Evolutionary conservation across 1,140 invertebrate species (phyloP).

Genomic region (Latrodectus geometricus): DNA sequence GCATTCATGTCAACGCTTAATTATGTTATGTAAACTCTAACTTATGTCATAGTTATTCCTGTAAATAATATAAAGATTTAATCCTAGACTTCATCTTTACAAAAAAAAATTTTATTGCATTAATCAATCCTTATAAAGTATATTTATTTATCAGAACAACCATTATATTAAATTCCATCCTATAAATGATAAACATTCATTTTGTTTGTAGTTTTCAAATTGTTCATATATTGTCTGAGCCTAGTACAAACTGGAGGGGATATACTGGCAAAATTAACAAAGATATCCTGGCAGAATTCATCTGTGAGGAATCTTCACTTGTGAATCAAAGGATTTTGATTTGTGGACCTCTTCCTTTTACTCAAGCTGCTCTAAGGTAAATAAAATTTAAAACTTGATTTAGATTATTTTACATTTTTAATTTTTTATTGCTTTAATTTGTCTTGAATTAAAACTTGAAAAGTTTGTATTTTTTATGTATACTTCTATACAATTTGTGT

Average conservation of each 20-base stretch:
- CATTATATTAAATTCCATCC: neutral
- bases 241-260: conserved; percentile 22
- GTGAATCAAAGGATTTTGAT: neutral
- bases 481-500: no score
- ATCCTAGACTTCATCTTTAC: neutral
- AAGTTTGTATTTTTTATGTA: no score
- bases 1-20: neutral
- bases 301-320: neutral
- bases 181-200: neutral
- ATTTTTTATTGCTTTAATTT: no score
- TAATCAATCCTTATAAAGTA: neutral
- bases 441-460: no score
- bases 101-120: neutral
- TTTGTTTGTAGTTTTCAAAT: conserved; percentile 23
- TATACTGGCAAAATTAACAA: neutral
- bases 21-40: neutral
- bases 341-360: conserved; percentile 37
- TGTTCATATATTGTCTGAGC: conserved; percentile 20
- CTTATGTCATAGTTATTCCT: neutral
- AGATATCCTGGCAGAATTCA: neutral
- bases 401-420: no score
- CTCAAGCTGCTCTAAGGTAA: conserved; percentile 41
- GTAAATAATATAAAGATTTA: neutral
- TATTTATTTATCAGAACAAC: neutral
- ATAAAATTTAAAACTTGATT: no score